These are phyloP conservation scores for Pristionchus exspectatus DNA, from an alignment of 2,888 invertebrate species.

Conservation along the genomic window DNA sequence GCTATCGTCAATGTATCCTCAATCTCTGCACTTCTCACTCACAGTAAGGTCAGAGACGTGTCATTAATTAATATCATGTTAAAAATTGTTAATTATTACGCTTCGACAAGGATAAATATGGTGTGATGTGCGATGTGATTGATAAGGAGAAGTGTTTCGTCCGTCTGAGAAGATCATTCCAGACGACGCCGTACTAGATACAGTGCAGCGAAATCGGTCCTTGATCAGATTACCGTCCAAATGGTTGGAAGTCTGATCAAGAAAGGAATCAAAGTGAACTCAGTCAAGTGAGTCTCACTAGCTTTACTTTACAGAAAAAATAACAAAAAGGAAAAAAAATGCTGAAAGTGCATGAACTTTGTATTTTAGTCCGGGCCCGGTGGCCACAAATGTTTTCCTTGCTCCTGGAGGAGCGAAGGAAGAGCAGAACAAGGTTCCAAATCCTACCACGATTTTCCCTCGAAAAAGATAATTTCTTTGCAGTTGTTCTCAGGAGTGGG, in stretches of 20 bases:
- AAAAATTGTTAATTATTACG: too few relatives aligned
- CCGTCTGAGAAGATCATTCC: background rate
- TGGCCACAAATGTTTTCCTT: background rate
- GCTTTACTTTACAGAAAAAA: background rate
- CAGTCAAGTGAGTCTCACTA: background rate
- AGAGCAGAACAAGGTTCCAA: background rate
- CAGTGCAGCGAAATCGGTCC: background rate
- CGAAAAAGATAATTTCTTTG: background rate
- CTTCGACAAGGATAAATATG: too few relatives aligned
- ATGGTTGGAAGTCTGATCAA: background rate
- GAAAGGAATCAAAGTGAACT: constrained; percentile 12
- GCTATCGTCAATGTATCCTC: background rate
- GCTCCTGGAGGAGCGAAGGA: background rate
- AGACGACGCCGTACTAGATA: background rate
- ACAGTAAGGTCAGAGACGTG: background rate
- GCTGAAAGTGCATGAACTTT: too few relatives aligned
- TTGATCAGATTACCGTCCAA: background rate
- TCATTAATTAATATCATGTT: too few relatives aligned
- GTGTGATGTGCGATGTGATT: too few relatives aligned
- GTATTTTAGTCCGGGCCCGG: background rate
- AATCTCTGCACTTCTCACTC: background rate
- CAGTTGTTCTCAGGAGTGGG: background rate
- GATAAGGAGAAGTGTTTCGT: background rate
- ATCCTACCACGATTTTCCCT: background rate
- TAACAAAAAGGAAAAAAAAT: too few relatives aligned